Base-by-base conservation (phyloP, 1,140 invertebrate genomes). In the Bombus balteatus region DNA sequence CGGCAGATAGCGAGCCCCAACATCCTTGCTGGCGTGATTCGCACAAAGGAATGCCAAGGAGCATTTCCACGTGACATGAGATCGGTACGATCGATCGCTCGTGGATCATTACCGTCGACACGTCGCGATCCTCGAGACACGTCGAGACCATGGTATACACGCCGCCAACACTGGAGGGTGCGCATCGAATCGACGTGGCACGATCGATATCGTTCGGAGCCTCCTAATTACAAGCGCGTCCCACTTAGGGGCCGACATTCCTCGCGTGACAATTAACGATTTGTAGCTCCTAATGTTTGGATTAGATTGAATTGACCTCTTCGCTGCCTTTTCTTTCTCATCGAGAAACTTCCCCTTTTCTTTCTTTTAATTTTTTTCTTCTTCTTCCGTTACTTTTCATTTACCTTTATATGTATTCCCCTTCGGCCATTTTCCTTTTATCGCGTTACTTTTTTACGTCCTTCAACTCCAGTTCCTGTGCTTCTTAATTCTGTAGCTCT, bases 221-320 rank as follows among this genome's bases (percentile, higher is more conserved):
- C 82, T 76, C 81, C 91, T 93, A 92, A 93, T 93, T 92, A 92
- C 91, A 68, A 83, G 87, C 88, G 87, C 85, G 85, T 85, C 75
- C 66, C 83, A 77, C 37, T 80, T 88, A 83, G 78, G 81, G 66
- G 71, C n/a, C 85, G 79, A 68, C 88, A 91, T 92, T 92, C 88
- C 88, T 92, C 87, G 90, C 92, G 93, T 93, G 92, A 92, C 93
- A 92, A 94, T 94, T 94, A 93, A 92, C 91, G 88, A 93, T 94
- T 91, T 93, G 91, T 92, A 89, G 78, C 84, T 70, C 87, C 91
- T 90, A 91, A 92, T 91, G 91, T 92, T 92, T 88, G 87, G 89
- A 92, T 92, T 92, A 91, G 89, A 92, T 90, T 88, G 87, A 88
- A 88, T 77, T 86, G 76, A 86, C 57, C 66, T 59, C 6, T 71